Evolutionary conservation across 2,797 vertebrate species (phyloP).

Genomic region (Merluccius polli): DNA sequence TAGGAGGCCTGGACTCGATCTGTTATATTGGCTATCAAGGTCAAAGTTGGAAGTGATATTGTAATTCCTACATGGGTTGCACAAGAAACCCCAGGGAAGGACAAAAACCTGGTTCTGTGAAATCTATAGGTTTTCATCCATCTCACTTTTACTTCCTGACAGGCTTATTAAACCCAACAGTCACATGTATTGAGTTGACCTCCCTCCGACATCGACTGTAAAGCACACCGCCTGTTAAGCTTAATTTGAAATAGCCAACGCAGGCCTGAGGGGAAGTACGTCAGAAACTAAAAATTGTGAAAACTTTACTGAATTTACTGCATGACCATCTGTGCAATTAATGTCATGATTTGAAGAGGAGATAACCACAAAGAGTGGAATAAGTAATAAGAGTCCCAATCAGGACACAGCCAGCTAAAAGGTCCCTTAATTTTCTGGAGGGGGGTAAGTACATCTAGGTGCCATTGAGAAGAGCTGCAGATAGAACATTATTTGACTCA

Average conservation of each 20-base stretch:
- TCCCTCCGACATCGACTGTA: not conserved
- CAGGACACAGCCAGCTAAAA: no score
- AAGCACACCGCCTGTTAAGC: not conserved
- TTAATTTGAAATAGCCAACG: not conserved
- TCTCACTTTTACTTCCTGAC: slow-evolving; percentile 3
- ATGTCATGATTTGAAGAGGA: not conserved
- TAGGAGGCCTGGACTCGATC: not conserved
- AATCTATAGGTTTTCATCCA: slow-evolving; percentile 2
- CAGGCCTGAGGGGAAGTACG: not conserved
- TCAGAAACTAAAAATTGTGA: not conserved
- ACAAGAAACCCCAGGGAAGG: not conserved
- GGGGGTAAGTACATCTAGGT: no score
- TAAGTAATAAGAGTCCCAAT: no score
- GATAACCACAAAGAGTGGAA: not conserved
- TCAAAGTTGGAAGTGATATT: not conserved
- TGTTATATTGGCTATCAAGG: not conserved
- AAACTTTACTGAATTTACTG: not conserved
- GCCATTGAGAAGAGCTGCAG: no score
- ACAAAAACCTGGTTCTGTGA: not conserved
- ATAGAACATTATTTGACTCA: no score
- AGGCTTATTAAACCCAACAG: slow-evolving; percentile 1
- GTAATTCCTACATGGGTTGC: not conserved
- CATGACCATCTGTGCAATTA: not conserved
- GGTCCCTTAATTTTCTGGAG: no score
- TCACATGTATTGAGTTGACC: not conserved